Evolutionary conservation across 2,113 vertebrate genomes (phyloP).

Genomic region (Tiliqua scincoides): DNA sequence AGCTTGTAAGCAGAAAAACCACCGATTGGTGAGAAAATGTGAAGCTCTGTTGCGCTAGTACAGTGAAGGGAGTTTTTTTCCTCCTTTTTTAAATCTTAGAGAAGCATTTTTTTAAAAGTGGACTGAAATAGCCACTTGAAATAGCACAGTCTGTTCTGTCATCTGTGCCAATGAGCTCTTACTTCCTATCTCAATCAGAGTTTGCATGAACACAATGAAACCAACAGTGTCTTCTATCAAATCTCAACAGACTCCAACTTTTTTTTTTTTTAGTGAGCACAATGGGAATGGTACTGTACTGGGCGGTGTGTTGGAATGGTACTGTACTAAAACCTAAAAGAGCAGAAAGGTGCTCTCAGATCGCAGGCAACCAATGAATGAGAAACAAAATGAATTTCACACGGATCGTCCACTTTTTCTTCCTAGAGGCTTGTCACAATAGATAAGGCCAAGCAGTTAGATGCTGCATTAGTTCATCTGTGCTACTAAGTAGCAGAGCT

Average conservation of each 20-base stretch:
- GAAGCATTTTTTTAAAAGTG: neutral
- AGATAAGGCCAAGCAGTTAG: slow-evolving; percentile 74
- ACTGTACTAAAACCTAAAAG: slow-evolving; percentile 67
- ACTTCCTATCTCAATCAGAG: neutral
- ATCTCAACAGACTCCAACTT: slow-evolving; percentile 29
- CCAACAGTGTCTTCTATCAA: neutral
- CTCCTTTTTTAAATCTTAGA: too few species aligned
- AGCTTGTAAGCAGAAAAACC: neutral
- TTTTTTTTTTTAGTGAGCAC: slow-evolving; percentile 65
- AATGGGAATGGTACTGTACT: slow-evolving; percentile 56
- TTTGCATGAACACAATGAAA: neutral
- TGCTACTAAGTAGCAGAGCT: slow-evolving; percentile 69
- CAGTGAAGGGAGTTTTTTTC: neutral
- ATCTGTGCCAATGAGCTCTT: neutral
- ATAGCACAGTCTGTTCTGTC: neutral
- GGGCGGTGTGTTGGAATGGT: slow-evolving; percentile 46
- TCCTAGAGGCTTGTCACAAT: slow-evolving; percentile 77
- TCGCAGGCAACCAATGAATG: slow-evolving; percentile 71
- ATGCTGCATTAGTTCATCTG: slow-evolving; percentile 66
- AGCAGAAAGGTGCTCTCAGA: slow-evolving; percentile 75
- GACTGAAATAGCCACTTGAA: neutral
- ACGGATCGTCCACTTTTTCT: slow-evolving; percentile 42
- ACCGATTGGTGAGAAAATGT: neutral
- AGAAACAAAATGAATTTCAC: slow-evolving; percentile 77
- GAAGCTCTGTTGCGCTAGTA: neutral